Evolutionary conservation across 1,140 invertebrate genomes (phyloP).

Genomic region (Apis laboriosa): DNA sequence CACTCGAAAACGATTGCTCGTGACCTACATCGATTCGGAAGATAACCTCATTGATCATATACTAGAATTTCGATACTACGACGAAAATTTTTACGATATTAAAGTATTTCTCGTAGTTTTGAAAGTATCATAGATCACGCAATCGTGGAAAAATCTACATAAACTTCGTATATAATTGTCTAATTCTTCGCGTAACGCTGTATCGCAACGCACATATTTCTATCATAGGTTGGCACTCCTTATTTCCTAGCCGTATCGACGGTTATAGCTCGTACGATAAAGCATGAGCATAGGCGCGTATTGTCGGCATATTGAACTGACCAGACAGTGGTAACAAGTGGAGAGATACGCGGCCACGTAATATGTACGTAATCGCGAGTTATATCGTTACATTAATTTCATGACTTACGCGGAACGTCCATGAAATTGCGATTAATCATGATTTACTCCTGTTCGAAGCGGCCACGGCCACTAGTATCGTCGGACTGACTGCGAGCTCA

Average conservation of each 20-base stretch:
- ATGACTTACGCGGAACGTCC: conserved; percentile 38
- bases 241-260: conserved; percentile 11
- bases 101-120: background rate
- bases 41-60: background rate
- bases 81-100: background rate
- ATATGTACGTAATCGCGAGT: conserved; percentile 40
- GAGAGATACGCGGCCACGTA: conserved; percentile 24
- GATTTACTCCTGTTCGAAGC: conserved; percentile 28
- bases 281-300: conserved; percentile 5
- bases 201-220: conserved; percentile 14
- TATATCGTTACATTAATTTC: conserved; percentile 50
- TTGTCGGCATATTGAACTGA: background rate
- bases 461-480: background rate
- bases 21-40: conserved; percentile 9
- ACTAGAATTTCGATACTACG: background rate
- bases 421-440: conserved; percentile 43
- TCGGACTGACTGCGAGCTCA: background rate
- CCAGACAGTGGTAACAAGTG: conserved; percentile 8
- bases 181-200: background rate
- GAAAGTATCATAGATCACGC: background rate
- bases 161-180: background rate
- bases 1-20: background rate
- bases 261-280: conserved; percentile 21
- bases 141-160: background rate
- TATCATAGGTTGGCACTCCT: conserved; percentile 14